phyloP scores from a whole-genome alignment of 2,888 invertebrate genomes.

The Pachymerium ferrugineum region DNA sequence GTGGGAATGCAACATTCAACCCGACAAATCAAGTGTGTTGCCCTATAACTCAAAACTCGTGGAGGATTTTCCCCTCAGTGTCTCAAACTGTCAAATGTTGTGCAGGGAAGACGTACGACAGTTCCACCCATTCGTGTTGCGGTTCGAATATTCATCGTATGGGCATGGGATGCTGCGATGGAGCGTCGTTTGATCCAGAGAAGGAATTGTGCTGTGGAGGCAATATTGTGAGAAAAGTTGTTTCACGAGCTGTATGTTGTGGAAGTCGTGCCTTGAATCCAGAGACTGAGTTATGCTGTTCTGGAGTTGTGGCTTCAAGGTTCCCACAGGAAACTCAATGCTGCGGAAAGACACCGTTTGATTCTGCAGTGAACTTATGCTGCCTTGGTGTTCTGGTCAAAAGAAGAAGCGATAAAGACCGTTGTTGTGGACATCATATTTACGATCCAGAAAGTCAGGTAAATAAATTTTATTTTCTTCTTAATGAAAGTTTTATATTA shows the following conservation, averaged over 20 bases:
- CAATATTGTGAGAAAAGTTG: background rate
- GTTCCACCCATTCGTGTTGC: background rate
- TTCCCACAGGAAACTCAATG: slow-evolving; percentile 8
- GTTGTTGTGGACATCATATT: background rate
- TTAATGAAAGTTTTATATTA: too few relatives aligned
- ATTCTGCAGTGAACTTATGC: slow-evolving; percentile 2
- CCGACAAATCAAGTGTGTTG: slow-evolving; percentile 5
- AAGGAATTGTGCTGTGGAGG: slow-evolving; percentile 26
- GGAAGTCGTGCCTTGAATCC: background rate
- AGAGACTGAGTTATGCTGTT: slow-evolving; percentile 7
- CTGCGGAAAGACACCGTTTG: slow-evolving; percentile 6
- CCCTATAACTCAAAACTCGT: background rate
- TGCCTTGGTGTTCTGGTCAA: background rate
- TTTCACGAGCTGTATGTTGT: background rate
- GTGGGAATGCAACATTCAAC: background rate
- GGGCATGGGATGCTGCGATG: background rate
- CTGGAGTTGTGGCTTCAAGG: background rate
- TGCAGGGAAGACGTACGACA: background rate
- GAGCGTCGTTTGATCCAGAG: background rate
- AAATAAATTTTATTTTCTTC: background rate
- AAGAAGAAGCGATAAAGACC: background rate
- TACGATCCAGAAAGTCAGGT: slow-evolving; percentile 16
- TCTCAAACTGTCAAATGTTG: slow-evolving; percentile 2
- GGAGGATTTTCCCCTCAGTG: background rate
- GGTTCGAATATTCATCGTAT: background rate